phyloP scores from a whole-genome alignment of 2,888 invertebrate genomes.

The Diadegma fenestrale region DNA sequence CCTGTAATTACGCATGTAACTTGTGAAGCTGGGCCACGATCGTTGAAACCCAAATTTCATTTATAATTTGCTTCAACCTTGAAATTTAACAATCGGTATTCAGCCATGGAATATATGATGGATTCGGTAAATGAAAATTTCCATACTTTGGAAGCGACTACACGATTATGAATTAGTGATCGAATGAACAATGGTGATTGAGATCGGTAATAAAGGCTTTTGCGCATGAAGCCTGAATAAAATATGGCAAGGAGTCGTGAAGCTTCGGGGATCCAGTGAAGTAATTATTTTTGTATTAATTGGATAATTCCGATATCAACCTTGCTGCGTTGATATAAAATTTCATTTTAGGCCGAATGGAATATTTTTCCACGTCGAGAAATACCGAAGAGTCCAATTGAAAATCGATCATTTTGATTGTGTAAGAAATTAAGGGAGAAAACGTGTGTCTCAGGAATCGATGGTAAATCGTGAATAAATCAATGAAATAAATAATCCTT shows the following conservation, averaged over 20 bases:
- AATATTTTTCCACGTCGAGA: neutral
- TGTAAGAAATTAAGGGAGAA: neutral
- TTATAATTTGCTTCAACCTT: neutral
- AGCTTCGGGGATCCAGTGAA: neutral
- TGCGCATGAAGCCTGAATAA: neutral
- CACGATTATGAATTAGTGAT: neutral
- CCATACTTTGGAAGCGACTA: neutral
- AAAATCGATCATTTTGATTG: neutral
- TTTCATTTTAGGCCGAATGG: neutral
- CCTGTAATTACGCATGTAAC: neutral
- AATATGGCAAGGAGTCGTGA: neutral
- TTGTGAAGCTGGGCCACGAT: neutral
- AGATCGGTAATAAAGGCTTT: neutral
- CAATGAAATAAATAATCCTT: too few relatives aligned
- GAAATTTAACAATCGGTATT: neutral
- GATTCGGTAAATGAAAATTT: neutral
- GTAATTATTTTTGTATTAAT: neutral
- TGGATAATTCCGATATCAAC: neutral
- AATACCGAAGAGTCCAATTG: neutral
- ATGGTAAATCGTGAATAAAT: too few relatives aligned
- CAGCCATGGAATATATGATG: neutral
- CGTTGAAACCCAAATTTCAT: neutral
- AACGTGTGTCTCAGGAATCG: neutral
- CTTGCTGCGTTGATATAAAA: neutral
- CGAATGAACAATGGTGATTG: neutral